These are phyloP conservation scores for Pollenia labialis DNA, from an alignment of 2,888 invertebrate species.

Conservation along the genomic window DNA sequence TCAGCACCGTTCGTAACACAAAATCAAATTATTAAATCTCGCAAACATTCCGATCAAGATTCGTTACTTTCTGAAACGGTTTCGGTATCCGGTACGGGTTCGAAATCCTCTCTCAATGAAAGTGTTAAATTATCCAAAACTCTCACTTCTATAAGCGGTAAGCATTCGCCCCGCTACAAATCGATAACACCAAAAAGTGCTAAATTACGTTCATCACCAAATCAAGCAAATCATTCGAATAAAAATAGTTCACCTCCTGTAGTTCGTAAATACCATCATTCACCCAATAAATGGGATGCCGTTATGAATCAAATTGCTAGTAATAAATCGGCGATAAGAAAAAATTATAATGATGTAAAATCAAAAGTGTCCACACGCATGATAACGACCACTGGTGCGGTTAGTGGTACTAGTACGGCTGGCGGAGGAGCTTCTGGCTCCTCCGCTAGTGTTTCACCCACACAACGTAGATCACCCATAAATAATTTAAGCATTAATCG, in stretches of 20 bases:
- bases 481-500: constrained; percentile 73
- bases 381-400: constrained; percentile 70
- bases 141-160: constrained; percentile 78
- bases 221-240: constrained; percentile 35
- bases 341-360: constrained; percentile 93
- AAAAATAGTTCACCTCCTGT: constrained; percentile 60
- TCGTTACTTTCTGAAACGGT: constrained; percentile 54
- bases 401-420: constrained; percentile 54
- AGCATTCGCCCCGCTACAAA: constrained; percentile 84
- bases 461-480: constrained; percentile 70
- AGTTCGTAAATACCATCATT: constrained; percentile 79
- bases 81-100: constrained; percentile 63
- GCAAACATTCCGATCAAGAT: constrained; percentile 57
- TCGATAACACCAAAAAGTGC: constrained; percentile 72
- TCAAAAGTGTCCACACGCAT: constrained; percentile 89
- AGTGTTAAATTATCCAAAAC: constrained; percentile 50
- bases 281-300: constrained; percentile 89
- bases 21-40: constrained; percentile 44
- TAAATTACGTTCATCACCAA: constrained; percentile 57
- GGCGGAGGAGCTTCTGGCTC: constrained; percentile 78
- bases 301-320: constrained; percentile 93
- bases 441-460: constrained; percentile 75
- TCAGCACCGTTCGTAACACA: constrained; percentile 51
- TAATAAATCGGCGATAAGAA: constrained; percentile 86
- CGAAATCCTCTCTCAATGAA: constrained; percentile 61